phyloP scores from a whole-genome alignment of 2,113 vertebrate species.

The Columba janthina region DNA sequence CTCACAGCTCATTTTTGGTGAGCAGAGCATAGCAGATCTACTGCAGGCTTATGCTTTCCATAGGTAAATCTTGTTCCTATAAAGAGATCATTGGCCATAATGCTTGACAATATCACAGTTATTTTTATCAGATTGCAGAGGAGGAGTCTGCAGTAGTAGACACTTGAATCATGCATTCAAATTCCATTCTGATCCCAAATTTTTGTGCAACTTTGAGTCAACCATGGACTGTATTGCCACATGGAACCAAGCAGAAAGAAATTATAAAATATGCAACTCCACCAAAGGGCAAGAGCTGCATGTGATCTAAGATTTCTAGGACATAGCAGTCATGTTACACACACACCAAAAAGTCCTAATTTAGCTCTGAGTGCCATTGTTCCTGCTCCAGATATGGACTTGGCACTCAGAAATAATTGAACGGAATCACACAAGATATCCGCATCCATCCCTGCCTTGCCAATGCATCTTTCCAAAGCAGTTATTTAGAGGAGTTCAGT shows the following conservation, averaged over 20 bases:
- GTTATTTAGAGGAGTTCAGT: neutral
- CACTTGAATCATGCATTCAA: neutral
- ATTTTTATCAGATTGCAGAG: neutral
- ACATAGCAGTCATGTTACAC: neutral
- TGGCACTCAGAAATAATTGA: slow-evolving; percentile 9
- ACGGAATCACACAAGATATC: neutral
- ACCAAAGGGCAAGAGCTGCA: neutral
- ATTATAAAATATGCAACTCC: neutral
- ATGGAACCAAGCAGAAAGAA: neutral
- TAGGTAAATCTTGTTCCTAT: neutral
- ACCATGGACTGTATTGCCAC: neutral
- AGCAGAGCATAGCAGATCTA: neutral
- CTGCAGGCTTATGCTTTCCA: neutral
- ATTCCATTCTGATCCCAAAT: neutral
- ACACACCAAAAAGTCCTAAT: neutral
- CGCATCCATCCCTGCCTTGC: neutral
- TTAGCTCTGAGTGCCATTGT: neutral
- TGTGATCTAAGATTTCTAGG: neutral
- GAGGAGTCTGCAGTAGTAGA: neutral
- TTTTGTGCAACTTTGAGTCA: neutral
- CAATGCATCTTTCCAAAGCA: neutral
- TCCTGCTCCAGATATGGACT: neutral
- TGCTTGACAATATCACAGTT: neutral
- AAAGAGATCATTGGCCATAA: neutral
- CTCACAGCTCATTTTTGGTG: neutral